A percentile compares a stretch with the other conserved stretches of the same genome.
phyloP scores from a whole-genome alignment of 35 echinoderm and acorn worm genomes.

The Apostichopus japonicus region DNA sequence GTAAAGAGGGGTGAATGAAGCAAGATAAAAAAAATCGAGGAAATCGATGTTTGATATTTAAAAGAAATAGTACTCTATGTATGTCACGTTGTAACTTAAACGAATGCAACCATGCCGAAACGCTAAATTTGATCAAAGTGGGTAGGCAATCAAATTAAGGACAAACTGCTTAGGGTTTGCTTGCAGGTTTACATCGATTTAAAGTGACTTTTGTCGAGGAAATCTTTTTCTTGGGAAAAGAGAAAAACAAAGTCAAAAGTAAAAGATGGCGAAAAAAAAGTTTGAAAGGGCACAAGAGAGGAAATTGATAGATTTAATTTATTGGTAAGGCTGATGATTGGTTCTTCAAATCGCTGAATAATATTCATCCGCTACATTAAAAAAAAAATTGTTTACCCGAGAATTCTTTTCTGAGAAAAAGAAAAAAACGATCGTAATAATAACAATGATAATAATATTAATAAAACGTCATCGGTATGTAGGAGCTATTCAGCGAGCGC shows the following conservation, averaged over 20 bases:
- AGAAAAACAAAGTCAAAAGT: no score
- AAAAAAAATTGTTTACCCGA: not conserved
- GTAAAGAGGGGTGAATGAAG: not conserved
- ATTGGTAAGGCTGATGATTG: conserved; percentile 21
- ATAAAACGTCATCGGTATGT: no score
- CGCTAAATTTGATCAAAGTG: conserved; percentile 32
- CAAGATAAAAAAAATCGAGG: not conserved
- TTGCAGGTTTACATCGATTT: conserved; percentile 51
- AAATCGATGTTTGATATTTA: conserved; percentile 8
- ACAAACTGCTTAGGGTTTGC: conserved; percentile 45
- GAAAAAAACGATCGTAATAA: no score
- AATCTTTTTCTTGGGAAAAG: conserved; percentile 2
- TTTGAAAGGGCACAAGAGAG: not conserved
- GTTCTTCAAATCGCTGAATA: conserved; percentile 5
- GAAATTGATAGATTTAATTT: conserved; percentile 28
- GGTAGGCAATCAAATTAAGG: conserved; percentile 38
- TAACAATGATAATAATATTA: no score
- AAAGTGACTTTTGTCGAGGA: conserved; percentile 43
- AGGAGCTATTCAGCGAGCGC: no score
- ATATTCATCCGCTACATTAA: conserved; percentile 33
- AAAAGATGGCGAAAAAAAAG: not conserved
- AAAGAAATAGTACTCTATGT: conserved; percentile 45
- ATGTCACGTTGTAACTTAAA: conserved; percentile 32
- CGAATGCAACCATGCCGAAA: conserved; percentile 26
- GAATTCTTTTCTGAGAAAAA: no score